These are phyloP conservation scores for human DNA, from an alignment of 2,113 vertebrate genomes.

Conservation along the genomic window DNA sequence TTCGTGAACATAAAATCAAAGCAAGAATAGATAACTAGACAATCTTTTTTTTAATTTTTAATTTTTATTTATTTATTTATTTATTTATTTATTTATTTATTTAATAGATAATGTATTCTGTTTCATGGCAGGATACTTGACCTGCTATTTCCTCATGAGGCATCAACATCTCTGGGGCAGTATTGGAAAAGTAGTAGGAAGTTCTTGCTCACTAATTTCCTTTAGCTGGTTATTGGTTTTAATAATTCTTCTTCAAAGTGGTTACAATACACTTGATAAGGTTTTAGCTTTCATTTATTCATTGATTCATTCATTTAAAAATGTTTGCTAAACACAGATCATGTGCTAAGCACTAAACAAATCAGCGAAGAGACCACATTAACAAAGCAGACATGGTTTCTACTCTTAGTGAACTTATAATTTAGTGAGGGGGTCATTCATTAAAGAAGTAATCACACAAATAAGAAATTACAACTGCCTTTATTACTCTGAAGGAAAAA, in stretches of 20 bases:
- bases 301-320: conserved; percentile 14
- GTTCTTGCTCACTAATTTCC: not conserved
- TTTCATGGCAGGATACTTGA: not conserved
- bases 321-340: not conserved
- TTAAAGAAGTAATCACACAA: not conserved
- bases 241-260: not conserved
- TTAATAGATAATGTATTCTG: not conserved
- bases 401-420: not conserved
- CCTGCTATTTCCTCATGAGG: not conserved
- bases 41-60: no score
- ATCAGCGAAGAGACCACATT: not conserved
- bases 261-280: not conserved
- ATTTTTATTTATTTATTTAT: no score
- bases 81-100: no score
- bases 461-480: not conserved
- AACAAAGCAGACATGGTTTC: not conserved
- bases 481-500: not conserved
- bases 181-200: not conserved
- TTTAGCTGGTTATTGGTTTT: not conserved
- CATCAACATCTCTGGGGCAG: fast-evolving
- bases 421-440: not conserved
- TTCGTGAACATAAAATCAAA: not conserved
- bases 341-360: not conserved
- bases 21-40: not conserved
- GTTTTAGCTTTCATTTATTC: not conserved